A percentile compares a stretch with the other conserved stretches of the same genome.
Conservation (phyloP, 2,888 invertebrate species). For the Mellilla xanthometata region DNA sequence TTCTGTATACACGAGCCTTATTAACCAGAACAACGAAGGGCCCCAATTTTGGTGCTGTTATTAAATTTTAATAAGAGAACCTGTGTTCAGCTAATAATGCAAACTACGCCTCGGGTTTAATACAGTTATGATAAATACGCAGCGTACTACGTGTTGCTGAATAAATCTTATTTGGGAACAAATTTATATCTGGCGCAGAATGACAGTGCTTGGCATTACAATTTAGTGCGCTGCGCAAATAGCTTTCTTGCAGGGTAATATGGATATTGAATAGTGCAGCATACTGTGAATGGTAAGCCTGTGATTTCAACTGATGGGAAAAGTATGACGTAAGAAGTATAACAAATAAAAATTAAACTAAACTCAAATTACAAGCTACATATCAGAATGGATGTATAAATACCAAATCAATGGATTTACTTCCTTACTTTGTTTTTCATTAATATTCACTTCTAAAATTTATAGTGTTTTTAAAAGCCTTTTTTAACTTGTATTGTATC, state of each 20-base stretch:
- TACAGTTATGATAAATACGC: slow-evolving; percentile 18
- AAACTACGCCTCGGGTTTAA: slow-evolving; percentile 20
- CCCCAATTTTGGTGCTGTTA: slow-evolving; percentile 34
- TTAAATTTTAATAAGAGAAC: slow-evolving; percentile 50
- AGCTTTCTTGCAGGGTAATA: not conserved
- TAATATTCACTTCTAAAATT: no score
- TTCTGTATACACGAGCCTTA: slow-evolving; percentile 45
- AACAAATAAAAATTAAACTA: no score
- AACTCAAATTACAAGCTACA: no score
- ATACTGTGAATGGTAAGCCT: not conserved
- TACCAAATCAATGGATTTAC: no score
- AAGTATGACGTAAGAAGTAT: no score
- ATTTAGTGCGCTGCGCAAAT: slow-evolving; percentile 5
- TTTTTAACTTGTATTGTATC: no score
- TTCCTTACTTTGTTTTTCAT: no score
- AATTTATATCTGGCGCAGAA: slow-evolving; percentile 17
- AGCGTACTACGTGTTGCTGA: slow-evolving; percentile 14
- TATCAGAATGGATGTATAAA: no score
- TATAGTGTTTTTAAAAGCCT: no score
- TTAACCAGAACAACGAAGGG: slow-evolving; percentile 46
- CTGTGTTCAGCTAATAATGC: slow-evolving; percentile 26
- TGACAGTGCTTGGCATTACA: slow-evolving; percentile 2
- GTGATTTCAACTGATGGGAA: no score
- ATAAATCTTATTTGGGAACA: slow-evolving; percentile 15
- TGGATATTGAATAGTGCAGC: slow-evolving; percentile 4